Evolutionary conservation across 2,113 vertebrate species (phyloP), one percentile per base, ranked within the genome.

Genomic region (Protobothrops mucrosquamatus): DNA sequence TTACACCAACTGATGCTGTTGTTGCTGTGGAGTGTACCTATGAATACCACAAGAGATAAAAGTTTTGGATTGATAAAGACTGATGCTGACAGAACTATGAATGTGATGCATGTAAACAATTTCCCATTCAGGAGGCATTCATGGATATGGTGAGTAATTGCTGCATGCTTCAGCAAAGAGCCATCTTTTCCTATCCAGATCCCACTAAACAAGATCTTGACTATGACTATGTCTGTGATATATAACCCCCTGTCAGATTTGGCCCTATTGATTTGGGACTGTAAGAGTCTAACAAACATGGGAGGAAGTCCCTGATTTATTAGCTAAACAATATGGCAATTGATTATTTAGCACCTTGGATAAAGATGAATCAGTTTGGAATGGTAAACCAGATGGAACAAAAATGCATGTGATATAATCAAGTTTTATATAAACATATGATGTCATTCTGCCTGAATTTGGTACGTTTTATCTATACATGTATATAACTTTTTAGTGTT

Each of bases 81-180:
- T 97, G 96, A 98, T 96, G 98, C 96, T 95, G 97, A 97, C 97
- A 98, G 96, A 97, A 96, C 98, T 96, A 97, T 97, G 96, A 98
- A 98, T 97, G 99, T 99, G 99, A 99, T 99, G 98, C 98, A 99
- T 89, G 98, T 99, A 96, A 98, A 99, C 97, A 98, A 98, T 96
- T 99, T 98, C 94, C 99, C 99, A 91, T 98, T 99, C 96, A 98
- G 99, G 97, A 99, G 99, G 95, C 99, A 99, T 98, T 99, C 99
- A 92, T 99, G 99, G 99, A 99, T 99, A 97, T 99, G 99, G 99
- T 99, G 97, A 99, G 99, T 98, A 98, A 97, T 95, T 95, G 93
- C 95, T 97, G 95, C 85, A 95, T 92, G 90, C 94, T 97, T 96
- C 91, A 95, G 89, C 93, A 87, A 92, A 93, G 93, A 96, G 94